Evolutionary conservation across 2,797 vertebrate genomes (phyloP), one percentile per base, ranked within the genome.

Genomic region (Myotis daubentonii): DNA sequence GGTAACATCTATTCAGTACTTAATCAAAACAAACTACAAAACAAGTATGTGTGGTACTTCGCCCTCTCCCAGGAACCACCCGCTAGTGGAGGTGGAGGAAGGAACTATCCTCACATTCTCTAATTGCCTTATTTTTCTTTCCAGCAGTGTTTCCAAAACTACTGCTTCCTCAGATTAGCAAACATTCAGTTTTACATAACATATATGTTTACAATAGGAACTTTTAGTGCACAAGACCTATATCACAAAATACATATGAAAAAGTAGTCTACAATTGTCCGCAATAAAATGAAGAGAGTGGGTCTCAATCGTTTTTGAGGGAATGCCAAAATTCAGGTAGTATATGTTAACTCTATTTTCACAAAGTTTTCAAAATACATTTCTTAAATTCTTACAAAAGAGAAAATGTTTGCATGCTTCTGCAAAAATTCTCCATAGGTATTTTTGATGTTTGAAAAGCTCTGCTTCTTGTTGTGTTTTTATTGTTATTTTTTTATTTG

Each of bases 1-100:
- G 94, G 94, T 97, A 96, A 98, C 94, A 84, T 96, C 92, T 96
- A 96, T 96, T 96, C 96, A 92, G 96, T 96, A 79, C 94, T 97
- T 95, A 97, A 97, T 97, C 82, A 96, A 98, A 98, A 93, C 94
- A 97, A 97, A 98, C 55, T 57, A 87, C 94, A 97, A 94, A 96
- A 96, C 93, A 97, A 97, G 81, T 85, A 76, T 82, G 87, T 78
- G 88, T 60, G 82, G 95, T 94, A 83, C 88, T 97, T 97, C 87
- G 62, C 93, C 62, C 90, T 97, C 90, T 96, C 84, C 96, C 71
- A 89, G 87, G 91, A 98, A 95, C 87, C 44, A 87, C 75, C 85
- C 96, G 41, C 95, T 91, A 90, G 81, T n/a, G 87, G 53, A 85
- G 22, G 89, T 17, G 81, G 60, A 80, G 51, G 49, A 81, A 94